Conservation (phyloP, 2,113 vertebrate species). For the Pollachius pollachius region DNA sequence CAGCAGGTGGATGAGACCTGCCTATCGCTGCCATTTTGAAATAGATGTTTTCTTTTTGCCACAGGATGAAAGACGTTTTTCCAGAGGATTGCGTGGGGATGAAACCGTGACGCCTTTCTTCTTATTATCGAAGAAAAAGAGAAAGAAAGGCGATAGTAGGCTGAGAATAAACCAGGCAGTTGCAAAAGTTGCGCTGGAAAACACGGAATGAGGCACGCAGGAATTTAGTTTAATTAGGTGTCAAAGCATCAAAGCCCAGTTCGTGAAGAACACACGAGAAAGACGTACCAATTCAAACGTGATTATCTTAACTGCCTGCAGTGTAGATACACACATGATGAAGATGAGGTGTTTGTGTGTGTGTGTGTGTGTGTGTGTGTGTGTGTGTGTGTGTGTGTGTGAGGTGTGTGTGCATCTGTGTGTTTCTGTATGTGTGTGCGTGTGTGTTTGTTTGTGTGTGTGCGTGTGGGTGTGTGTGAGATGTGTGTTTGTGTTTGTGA, state of each 20-base stretch:
- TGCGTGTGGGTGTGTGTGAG: too few relatives aligned
- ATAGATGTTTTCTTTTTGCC: too few relatives aligned
- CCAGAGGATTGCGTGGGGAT: too few relatives aligned
- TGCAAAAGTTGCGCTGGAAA: slow-evolving; percentile 19
- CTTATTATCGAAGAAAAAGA: too few relatives aligned
- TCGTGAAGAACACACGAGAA: background rate
- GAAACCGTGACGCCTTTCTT: too few relatives aligned
- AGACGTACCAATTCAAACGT: background rate
- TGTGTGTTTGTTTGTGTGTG: background rate
- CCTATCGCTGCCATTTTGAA: too few relatives aligned
- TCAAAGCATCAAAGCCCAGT: background rate
- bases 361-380: background rate
- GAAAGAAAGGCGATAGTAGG: background rate
- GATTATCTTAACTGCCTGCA: background rate
- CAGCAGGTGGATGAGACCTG: too few relatives aligned
- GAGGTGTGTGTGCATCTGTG: too few relatives aligned
- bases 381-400: background rate
- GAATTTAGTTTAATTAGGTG: background rate
- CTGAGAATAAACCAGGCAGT: background rate
- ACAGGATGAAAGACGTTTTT: too few relatives aligned
- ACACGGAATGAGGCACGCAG: slow-evolving; percentile 3
- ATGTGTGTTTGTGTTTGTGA: background rate
- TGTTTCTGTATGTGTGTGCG: background rate
- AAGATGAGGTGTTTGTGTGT: background rate
- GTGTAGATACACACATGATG: background rate